Evolutionary conservation across 1,140 invertebrate species (phyloP).

Genomic region (Diuraphis noxia): DNA sequence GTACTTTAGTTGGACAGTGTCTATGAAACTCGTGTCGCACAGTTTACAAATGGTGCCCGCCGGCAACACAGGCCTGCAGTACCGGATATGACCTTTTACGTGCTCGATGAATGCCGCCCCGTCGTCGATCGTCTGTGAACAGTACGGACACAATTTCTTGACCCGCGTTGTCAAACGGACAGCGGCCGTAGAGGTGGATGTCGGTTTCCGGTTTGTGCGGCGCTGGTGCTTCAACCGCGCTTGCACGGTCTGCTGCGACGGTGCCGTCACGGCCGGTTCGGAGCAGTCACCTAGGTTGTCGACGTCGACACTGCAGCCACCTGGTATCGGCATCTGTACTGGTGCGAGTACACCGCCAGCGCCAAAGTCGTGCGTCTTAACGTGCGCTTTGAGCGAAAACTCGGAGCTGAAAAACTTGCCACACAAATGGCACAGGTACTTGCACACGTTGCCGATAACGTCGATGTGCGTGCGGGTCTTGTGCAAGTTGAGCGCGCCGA

Average conservation of each 20-base stretch:
- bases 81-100: neutral
- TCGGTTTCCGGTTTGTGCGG: neutral
- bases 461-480: conserved; percentile 42
- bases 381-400: conserved; percentile 62
- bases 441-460: neutral
- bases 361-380: conserved; percentile 61
- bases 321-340: too few species aligned
- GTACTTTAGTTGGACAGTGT: neutral
- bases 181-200: neutral
- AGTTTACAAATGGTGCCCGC: neutral
- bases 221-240: neutral
- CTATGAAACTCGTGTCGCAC: neutral
- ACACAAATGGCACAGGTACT: conserved; percentile 63
- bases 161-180: neutral
- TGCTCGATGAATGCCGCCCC: neutral
- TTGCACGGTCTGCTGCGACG: neutral
- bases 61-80: neutral
- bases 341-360: conserved; percentile 47
- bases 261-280: neutral
- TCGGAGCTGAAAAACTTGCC: conserved; percentile 62
- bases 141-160: neutral
- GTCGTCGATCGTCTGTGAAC: neutral
- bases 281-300: too few species aligned
- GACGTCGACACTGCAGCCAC: neutral
- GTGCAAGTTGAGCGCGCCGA: conserved; percentile 43